Base-by-base conservation (phyloP, 2,888 invertebrate species). In the Dryocosmus kuriphilus region DNA sequence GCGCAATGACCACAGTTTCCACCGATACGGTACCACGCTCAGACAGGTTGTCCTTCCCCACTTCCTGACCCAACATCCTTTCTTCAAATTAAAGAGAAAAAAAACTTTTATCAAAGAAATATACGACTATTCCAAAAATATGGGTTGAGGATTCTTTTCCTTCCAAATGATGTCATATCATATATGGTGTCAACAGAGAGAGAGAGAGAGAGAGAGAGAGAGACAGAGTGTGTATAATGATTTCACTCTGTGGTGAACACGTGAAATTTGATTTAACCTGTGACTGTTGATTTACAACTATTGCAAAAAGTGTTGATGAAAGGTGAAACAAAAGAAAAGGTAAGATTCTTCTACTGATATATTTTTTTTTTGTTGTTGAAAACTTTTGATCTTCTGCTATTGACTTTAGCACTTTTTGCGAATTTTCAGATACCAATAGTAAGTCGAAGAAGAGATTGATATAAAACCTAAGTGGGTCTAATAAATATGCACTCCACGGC, bases 1-100 rank as follows among this genome's bases (percentile, higher is more conserved):
- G 86, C 84, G 86, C 86, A 87, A 87, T 86, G 87, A 87, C 89
- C 86, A 88, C 85, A 90, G 89, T 89, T 85, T 83, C 84, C 84
- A 83, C 80, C 85, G 86, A 87, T 85, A 85, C 88, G 85, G 83
- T 83, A 84, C 65, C 81, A 80, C 84, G 84, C 85, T 84, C 85
- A 85, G 82, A 82, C 83, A 71, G 63, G 73, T 83, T 84, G 84
- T 83, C 84, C 82, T 84, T 83, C 78, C 75, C 35, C 76, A 76
- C 78, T 76, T 74, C 78, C 46, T 74, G 65, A 46, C 27, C 35
- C 55, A 65, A 62, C 60, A 16, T 71, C 51, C 7, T 14, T 46
- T 22, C 19, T 67, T 65, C 5, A 65, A 41, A 38, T 24, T 19
- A n/a, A 51, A 51, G n/a, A 55, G 11, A 55, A 8, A n/a, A 55